Conservation (phyloP, 2,888 invertebrate genomes). For the Unio delphinus region DNA sequence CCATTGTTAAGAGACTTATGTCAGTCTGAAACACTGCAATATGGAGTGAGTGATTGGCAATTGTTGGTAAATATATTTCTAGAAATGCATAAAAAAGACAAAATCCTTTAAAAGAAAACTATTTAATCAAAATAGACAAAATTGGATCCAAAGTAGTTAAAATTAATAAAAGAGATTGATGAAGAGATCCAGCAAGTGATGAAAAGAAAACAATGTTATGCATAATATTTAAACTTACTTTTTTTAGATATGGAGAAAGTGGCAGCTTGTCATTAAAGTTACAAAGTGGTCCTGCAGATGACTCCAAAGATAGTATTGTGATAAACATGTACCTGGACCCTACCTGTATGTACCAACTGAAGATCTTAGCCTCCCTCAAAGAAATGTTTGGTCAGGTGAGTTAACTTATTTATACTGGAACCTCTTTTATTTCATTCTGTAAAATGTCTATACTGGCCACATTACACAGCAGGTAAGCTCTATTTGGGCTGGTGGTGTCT, state of each 20-base stretch:
- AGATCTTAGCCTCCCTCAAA: constrained; percentile 43
- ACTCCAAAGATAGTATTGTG: constrained; percentile 43
- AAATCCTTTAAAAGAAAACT: too few relatives aligned
- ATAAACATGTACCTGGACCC: constrained; percentile 65
- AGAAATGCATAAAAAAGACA: too few relatives aligned
- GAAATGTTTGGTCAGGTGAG: constrained; percentile 59
- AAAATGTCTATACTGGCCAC: neutral
- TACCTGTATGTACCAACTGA: constrained; percentile 61
- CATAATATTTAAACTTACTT: neutral
- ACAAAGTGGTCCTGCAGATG: constrained; percentile 34
- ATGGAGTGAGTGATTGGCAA: too few relatives aligned
- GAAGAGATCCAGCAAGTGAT: neutral
- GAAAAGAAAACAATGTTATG: neutral
- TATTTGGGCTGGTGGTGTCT: too few relatives aligned
- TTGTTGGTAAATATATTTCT: too few relatives aligned
- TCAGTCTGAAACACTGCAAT: too few relatives aligned
- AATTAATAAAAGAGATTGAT: too few relatives aligned
- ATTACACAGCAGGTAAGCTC: too few relatives aligned
- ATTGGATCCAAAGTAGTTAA: too few relatives aligned
- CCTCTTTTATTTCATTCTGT: neutral
- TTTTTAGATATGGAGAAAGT: constrained; percentile 42
- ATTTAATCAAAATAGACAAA: too few relatives aligned
- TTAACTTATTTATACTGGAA: neutral
- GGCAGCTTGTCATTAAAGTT: constrained; percentile 50
- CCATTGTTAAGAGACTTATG: too few relatives aligned